Base-by-base conservation (phyloP, 2,113 vertebrate genomes). In the Equus quagga region DNA sequence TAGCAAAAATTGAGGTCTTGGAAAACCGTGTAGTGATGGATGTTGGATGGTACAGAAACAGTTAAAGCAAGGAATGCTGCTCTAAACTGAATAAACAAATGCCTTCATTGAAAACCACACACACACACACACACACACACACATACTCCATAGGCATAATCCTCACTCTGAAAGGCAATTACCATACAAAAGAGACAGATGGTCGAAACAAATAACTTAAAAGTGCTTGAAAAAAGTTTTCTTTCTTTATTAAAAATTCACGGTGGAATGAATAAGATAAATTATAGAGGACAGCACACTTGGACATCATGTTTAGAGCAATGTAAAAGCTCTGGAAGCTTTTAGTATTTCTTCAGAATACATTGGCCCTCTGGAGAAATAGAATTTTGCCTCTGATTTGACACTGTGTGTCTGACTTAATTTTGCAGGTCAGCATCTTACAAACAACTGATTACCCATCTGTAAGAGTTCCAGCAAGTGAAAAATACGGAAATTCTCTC, bases 211-310 rank as follows among this genome's bases (percentile, higher is more conserved):
- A 64, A 69, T 70, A 46, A 58, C 8, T 23, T 86, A 28, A 11
- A 67, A 24, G 41, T 67, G 28, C 85, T 60, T 85, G 41, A 86
- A 67, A 54, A 62, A 41, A n/a, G 5, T 86, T 85, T 89, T 72
- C 33, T 94, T 84, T n/a, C 62, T 83, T 17, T 18, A 86, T 58
- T 70, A 76, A 86, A 89, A 95, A 65, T 62, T 51, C 56, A 60
- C 4, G 4, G 24, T 41, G 75, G 44, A 67, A 24, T 88, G 64
- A 31, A 62, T 26, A 9, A 17, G 14, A 80, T 81, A 64, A 56
- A 58, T 44, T 62, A 19, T 23, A 67, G 62, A 28, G 21, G 44
- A 69, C 7, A 33, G 28, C 5, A n/a, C 19, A 72, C 1, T 19
- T 56, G 14, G 41, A 73, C 13, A 19, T 9, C 8, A n/a, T 41